Evolutionary conservation across 2,888 invertebrate genomes (phyloP), one percentile per base, ranked within the genome.

Genomic region (Conomelus anceps): DNA sequence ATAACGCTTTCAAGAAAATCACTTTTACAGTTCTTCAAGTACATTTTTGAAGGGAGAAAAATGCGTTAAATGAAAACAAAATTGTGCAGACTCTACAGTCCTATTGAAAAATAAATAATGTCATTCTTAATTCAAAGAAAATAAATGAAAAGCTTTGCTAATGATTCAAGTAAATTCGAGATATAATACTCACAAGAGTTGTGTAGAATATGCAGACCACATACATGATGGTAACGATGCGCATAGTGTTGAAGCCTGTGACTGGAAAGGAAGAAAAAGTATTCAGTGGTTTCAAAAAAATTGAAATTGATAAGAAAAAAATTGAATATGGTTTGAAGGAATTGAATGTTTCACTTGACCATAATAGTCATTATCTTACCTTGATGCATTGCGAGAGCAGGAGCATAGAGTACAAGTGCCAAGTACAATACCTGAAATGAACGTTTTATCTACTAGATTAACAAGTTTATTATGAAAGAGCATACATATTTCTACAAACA

Each of bases 401-500:
- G 95, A 4, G 95, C 95, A 92, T 95, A 95, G n/a, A 95, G 92
- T 0, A 95, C 95, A 22, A 95, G 94, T 0, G 95, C 94, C 93
- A 95, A 90, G 88, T 92, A 92, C 22, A 92, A 88, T 7, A 92
- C 91, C 92, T 92, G 90, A 11, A 91, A 91, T 9, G 26, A 89
- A 22, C 88, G 88, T 85, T 24, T 22, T 22, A 22, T 22, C 20
- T 23, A 6, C 23, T 4, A 3, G 17, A 88, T 63, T 23, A 88
- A 23, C 29, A 23, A 13, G 17, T 11, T 88, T n/a, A 34, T n/a
- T 22, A 88, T 84, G 22, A 34, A 7, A 4, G 26, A 26, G 11
- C 26, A 11, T 26, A 26, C 26, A n/a, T n/a, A n/a, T n/a, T n/a
- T n/a, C n/a, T n/a, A n/a, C n/a, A n/a, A n/a, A n/a, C n/a, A n/a